Percentiles rank a stretch among this genome's conserved stretches.
phyloP scores from a whole-genome alignment of 2,113 vertebrate genomes.

The Clarias macrocephalus region DNA sequence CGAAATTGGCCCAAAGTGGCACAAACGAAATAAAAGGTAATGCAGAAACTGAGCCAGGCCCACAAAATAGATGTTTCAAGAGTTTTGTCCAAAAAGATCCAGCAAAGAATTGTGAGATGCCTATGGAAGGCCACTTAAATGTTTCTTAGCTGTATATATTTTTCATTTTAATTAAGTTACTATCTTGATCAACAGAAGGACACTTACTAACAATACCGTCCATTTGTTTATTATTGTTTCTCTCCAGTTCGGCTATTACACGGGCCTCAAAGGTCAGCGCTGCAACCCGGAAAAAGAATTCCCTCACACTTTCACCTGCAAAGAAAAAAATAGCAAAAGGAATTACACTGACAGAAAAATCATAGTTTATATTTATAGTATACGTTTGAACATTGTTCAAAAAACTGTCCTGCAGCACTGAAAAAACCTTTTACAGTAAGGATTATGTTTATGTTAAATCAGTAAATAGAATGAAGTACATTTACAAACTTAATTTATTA shows the following conservation, averaged over 20 bases:
- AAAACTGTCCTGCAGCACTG: no score
- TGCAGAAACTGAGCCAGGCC: background rate
- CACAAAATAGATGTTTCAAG: background rate
- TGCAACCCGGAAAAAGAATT: slow-evolving; percentile 92
- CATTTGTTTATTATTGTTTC: slow-evolving; percentile 71
- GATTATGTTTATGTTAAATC: no score
- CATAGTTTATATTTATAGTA: background rate
- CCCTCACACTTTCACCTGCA: slow-evolving; percentile 84
- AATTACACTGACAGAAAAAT: background rate
- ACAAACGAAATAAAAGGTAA: no score
- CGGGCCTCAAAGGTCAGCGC: slow-evolving; percentile 89
- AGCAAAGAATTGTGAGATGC: background rate
- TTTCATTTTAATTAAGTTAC: background rate
- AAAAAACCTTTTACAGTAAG: no score
- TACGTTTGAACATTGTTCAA: background rate
- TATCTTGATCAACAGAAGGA: background rate
- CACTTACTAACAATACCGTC: slow-evolving; percentile 91
- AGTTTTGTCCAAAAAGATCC: background rate
- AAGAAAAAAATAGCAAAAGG: background rate
- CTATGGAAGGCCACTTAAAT: background rate
- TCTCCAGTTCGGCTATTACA: slow-evolving; percentile 88
- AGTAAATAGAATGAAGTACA: no score
- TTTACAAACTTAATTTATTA: no score
- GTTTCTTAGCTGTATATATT: background rate
- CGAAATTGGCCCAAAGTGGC: background rate